These are phyloP conservation scores for Drosophila percnosoma DNA, from an alignment of 2,888 invertebrate genomes.

Conservation along the genomic window DNA sequence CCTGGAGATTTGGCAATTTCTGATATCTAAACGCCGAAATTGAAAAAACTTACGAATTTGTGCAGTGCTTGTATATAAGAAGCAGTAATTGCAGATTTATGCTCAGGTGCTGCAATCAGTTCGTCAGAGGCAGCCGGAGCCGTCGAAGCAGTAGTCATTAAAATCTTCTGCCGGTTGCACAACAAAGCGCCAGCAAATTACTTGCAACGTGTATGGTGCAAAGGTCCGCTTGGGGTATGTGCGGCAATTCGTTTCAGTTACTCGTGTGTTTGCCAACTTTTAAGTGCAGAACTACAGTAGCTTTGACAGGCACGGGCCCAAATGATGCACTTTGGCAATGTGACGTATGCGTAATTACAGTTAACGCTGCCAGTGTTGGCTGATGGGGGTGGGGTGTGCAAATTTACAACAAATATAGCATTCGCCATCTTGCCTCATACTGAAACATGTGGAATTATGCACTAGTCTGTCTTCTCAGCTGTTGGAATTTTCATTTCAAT, in stretches of 20 bases:
- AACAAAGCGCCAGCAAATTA: conserved; percentile 73
- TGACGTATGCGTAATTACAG: conserved; percentile 66
- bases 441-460: neutral
- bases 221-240: neutral
- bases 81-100: conserved; percentile 51
- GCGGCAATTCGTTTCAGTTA: neutral
- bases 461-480: conserved; percentile 27
- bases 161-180: conserved; percentile 74
- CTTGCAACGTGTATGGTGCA: conserved; percentile 36
- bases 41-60: neutral
- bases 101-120: conserved; percentile 14
- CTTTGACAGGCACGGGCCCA: conserved; percentile 48
- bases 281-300: conserved; percentile 24
- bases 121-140: conserved; percentile 27
- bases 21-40: neutral
- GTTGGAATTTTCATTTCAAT: conserved; percentile 72
- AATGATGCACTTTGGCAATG: conserved; percentile 58
- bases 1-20: neutral
- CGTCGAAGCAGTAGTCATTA: conserved; percentile 58
- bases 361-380: neutral
- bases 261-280: conserved; percentile 34
- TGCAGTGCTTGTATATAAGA: conserved; percentile 31
- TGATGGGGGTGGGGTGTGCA: neutral
- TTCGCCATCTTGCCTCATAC: conserved; percentile 35
- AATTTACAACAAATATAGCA: conserved; percentile 26